Conservation (phyloP, 2,113 vertebrate species). For the Archocentrus centrarchus region DNA sequence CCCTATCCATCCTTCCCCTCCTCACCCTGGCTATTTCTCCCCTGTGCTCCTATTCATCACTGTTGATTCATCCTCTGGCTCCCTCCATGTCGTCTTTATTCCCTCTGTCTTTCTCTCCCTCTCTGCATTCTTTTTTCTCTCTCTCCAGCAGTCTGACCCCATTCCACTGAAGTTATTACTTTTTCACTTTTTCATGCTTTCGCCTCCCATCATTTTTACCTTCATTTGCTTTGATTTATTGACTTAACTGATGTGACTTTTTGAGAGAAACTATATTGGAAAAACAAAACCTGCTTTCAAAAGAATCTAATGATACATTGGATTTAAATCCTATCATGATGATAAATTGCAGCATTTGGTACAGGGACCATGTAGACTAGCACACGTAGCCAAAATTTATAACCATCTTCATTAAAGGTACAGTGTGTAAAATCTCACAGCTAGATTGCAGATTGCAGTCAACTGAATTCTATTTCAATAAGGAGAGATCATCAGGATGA, state of each 20-base stretch:
- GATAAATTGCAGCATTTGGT: not conserved
- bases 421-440: not conserved
- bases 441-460: not conserved
- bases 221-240: conserved; percentile 48
- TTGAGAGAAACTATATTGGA: conserved; percentile 31
- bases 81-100: conserved; percentile 10
- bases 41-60: conserved; percentile 37
- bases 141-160: conserved; percentile 55
- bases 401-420: not conserved
- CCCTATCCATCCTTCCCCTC: conserved; percentile 31
- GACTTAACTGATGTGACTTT: conserved; percentile 16
- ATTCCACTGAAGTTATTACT: conserved; percentile 55
- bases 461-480: not conserved
- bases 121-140: conserved; percentile 12
- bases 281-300: conserved; percentile 34
- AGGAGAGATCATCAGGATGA: too few relatives aligned
- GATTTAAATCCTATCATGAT: not conserved
- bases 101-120: not conserved
- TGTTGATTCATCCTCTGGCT: conserved; percentile 51
- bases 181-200: conserved; percentile 54
- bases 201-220: conserved; percentile 31
- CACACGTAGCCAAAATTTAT: not conserved
- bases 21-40: conserved; percentile 50
- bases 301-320: conserved; percentile 2
- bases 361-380: not conserved